Evolutionary conservation across 2,797 vertebrate genomes (phyloP).

Genomic region (Falco novaeseelandiae): DNA sequence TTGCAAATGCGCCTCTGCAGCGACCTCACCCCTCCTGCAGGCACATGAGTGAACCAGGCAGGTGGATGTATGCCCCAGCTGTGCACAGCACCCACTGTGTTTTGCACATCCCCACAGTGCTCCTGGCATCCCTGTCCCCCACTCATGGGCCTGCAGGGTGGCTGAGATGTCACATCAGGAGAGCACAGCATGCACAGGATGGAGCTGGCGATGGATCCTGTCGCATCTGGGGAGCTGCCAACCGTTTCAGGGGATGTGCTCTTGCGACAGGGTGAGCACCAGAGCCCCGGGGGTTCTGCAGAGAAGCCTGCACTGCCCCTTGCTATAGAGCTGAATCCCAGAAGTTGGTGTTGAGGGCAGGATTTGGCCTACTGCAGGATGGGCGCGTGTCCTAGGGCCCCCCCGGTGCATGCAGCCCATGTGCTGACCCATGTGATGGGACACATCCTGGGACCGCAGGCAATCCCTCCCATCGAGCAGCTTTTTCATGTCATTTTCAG

Average conservation of each 20-base stretch:
- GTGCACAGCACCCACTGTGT: rapidly evolving
- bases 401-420: rapidly evolving
- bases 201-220: background rate
- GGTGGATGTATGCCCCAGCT: background rate
- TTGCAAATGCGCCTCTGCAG: rapidly evolving
- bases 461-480: background rate
- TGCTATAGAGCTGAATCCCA: rapidly evolving
- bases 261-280: background rate
- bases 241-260: rapidly evolving
- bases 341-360: background rate
- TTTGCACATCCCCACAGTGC: rapidly evolving
- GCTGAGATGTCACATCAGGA: background rate
- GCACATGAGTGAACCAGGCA: rapidly evolving
- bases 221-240: background rate
- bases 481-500: background rate
- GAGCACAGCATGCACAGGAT: rapidly evolving
- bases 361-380: background rate
- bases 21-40: rapidly evolving
- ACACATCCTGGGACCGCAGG: background rate
- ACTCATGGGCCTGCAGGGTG: rapidly evolving
- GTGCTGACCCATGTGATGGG: background rate
- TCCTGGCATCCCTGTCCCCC: rapidly evolving
- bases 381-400: background rate
- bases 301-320: background rate
- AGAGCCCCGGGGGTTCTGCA: background rate